Percentiles rank a stretch among this genome's conserved stretches.
Evolutionary conservation across 2,113 vertebrate genomes (phyloP).

Genomic region (Turnix velox): DNA sequence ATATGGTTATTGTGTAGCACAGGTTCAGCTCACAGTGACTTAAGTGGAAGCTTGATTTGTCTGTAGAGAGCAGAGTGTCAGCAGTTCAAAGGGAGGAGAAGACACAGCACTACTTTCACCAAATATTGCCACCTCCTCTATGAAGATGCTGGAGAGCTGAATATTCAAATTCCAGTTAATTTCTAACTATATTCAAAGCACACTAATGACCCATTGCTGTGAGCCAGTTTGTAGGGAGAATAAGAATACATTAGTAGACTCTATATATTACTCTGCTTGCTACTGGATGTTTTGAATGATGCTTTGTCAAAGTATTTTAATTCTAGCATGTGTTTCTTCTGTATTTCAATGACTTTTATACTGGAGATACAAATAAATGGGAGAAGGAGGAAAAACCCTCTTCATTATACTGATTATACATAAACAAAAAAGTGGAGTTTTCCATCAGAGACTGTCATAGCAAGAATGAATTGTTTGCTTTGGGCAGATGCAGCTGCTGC

Average conservation of each 20-base stretch:
- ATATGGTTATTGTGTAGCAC: background rate
- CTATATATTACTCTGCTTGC: background rate
- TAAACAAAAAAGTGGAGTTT: background rate
- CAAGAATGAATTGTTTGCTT: background rate
- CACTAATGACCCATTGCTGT: background rate
- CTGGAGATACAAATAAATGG: background rate
- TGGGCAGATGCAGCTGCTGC: background rate
- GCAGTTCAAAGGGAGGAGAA: background rate
- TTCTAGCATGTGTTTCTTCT: background rate
- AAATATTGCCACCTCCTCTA: background rate
- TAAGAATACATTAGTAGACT: background rate
- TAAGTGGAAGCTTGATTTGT: background rate
- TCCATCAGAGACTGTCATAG: background rate
- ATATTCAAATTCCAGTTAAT: background rate
- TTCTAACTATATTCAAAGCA: background rate
- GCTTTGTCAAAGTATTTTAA: background rate
- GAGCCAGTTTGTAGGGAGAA: background rate
- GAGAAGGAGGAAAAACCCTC: background rate
- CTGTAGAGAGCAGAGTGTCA: background rate
- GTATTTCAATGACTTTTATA: background rate
- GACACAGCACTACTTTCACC: background rate
- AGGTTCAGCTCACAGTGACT: background rate
- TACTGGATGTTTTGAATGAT: background rate
- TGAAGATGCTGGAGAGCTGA: background rate
- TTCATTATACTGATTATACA: background rate